These are phyloP conservation scores for Sphenodon punctatus DNA, from an alignment of 2,797 vertebrate species.

Conservation along the genomic window DNA sequence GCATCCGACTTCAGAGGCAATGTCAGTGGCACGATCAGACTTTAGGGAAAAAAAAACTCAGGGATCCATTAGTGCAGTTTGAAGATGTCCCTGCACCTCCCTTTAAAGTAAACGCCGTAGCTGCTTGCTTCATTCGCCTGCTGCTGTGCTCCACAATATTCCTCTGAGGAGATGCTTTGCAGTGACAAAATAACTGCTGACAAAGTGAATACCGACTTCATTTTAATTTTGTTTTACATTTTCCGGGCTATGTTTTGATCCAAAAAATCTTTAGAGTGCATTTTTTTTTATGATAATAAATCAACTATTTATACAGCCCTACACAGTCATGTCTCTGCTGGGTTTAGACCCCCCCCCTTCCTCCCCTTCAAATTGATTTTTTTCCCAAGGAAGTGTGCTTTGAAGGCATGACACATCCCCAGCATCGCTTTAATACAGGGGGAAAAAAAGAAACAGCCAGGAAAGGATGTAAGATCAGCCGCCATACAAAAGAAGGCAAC, in stretches of 20 bases:
- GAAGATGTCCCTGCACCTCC: slow-evolving; percentile 68
- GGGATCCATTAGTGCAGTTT: slow-evolving; percentile 69
- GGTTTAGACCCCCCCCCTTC: neutral
- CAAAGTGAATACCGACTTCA: slow-evolving; percentile 60
- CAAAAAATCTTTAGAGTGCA: slow-evolving; percentile 41
- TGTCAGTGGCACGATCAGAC: slow-evolving; percentile 60
- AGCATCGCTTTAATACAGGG: neutral
- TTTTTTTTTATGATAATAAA: slow-evolving; percentile 53
- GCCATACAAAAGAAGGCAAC: slow-evolving; percentile 28
- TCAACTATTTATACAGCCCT: slow-evolving; percentile 53
- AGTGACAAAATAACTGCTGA: slow-evolving; percentile 73
- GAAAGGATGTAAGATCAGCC: slow-evolving; percentile 9
- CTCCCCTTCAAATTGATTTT: neutral
- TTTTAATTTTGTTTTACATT: slow-evolving; percentile 73
- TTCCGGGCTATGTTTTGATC: slow-evolving; percentile 62
- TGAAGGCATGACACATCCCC: slow-evolving; percentile 19
- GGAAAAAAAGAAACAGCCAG: neutral
- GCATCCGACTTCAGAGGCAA: slow-evolving; percentile 65
- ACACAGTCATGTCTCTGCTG: neutral
- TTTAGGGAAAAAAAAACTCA: slow-evolving; percentile 62
- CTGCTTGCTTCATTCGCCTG: slow-evolving; percentile 48
- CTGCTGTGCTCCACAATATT: slow-evolving; percentile 61
- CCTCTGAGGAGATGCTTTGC: slow-evolving; percentile 69
- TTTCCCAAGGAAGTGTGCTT: neutral
- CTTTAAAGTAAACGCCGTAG: slow-evolving; percentile 59